These are phyloP conservation scores for Leucosticte australis DNA, from an alignment of 2,113 vertebrate species.

Conservation along the genomic window DNA sequence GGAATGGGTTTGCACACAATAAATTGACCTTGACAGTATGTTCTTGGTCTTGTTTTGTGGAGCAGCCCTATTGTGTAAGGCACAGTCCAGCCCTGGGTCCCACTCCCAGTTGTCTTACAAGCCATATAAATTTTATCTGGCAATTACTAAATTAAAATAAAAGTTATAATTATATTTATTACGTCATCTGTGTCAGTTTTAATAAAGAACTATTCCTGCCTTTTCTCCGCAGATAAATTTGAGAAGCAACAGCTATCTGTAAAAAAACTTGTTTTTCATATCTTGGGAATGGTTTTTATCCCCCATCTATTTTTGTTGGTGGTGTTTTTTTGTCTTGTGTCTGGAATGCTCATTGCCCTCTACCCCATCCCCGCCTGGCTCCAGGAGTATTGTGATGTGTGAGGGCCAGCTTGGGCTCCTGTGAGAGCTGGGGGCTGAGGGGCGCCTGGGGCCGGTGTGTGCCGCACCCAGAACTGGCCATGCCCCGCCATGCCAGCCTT, in stretches of 20 bases:
- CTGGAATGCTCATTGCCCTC: too few species aligned
- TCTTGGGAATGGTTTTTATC: background rate
- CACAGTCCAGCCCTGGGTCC: background rate
- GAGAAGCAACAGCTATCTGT: background rate
- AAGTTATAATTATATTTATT: too few species aligned
- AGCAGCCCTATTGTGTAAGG: background rate
- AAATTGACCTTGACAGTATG: background rate
- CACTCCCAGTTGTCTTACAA: background rate
- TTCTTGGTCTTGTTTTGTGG: background rate
- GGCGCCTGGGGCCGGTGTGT: rapidly evolving
- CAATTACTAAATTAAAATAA: background rate
- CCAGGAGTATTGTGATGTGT: rapidly evolving
- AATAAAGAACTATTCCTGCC: background rate
- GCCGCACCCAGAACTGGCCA: rapidly evolving
- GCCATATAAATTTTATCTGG: background rate
- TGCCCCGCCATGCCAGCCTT: rapidly evolving
- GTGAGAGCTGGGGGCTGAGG: rapidly evolving
- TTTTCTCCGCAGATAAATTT: background rate
- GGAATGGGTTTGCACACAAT: background rate
- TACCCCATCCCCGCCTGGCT: rapidly evolving
- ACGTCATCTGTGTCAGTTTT: background rate
- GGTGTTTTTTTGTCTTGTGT: background rate
- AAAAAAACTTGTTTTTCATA: background rate
- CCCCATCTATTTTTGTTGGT: background rate
- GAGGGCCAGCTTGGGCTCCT: rapidly evolving